Base-by-base conservation (phyloP, 2,797 vertebrate species). In the Borostomias antarcticus region DNA sequence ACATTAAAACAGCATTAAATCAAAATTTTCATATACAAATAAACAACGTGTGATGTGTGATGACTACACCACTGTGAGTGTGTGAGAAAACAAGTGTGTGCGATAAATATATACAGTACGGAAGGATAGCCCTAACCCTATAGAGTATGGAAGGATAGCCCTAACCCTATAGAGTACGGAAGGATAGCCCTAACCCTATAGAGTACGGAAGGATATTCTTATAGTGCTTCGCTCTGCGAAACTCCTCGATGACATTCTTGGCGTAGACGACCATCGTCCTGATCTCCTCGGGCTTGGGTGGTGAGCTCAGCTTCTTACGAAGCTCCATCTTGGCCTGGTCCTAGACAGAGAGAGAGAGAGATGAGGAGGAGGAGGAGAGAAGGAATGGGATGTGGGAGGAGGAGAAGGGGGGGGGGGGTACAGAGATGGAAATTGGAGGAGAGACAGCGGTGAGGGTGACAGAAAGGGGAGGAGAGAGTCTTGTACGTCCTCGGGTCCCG, bases 201-300 rank as follows among this genome's bases (percentile, higher is more conserved):
- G n/a, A n/a, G n/a, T n/a, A n/a, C n/a, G 25, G 76, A 91, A 98
- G 95, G 98, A 98, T 99, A 99, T 98, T 96, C 89, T 98, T 98
- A 89, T 97, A 98, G 87, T 98, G 97, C 81, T 99, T 99, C 57
- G 96, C 98, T 86, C 92, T 91, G 65, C 98, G 94, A 91, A 99
- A 98, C 82, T 98, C 96, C 81, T 98, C 97, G 0, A 99, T 98
- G 84, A 98, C 93, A 3, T 94, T 96, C 82, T 92, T 95, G 37
- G 96, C 95, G 0, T 99, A 99, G 76, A 26, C 76, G 81, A 99
- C 89, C 95, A 96, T 98, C 78, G 94, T 87, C 43, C 72, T 75
- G 50, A 99, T 75, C 1, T 90, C 83, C 79, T 95, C 92, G 4
- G 91, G 85, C 64, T 92, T 88, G 0, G 94, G 95, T 30, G 90